Evolutionary conservation across 2,113 vertebrate genomes (phyloP).

Genomic region (Syngnathus scovelli): DNA sequence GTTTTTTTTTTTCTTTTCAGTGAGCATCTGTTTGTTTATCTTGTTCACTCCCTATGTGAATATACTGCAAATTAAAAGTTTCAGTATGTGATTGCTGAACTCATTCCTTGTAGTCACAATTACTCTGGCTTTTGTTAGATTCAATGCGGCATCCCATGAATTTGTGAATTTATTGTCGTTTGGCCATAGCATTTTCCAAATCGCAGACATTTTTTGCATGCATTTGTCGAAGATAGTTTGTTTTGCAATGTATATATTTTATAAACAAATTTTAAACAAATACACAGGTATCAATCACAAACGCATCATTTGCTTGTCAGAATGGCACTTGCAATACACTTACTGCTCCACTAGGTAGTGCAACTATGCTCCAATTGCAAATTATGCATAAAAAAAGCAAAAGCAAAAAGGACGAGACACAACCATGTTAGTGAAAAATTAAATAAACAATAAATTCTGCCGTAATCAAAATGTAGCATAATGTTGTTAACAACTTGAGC

Average conservation of each 20-base stretch:
- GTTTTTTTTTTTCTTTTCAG: slow-evolving; percentile 18
- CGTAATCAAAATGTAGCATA: not conserved
- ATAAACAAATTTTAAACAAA: no score
- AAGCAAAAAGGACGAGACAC: no score
- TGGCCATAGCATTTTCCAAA: not conserved
- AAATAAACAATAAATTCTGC: not conserved
- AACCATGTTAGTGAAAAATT: no score
- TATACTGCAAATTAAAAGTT: slow-evolving; percentile 54
- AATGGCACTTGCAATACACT: no score
- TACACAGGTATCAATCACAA: no score
- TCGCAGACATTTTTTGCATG: not conserved
- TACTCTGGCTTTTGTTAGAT: not conserved
- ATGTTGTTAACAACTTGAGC: not conserved
- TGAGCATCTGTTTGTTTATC: slow-evolving; percentile 19
- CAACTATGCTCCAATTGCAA: no score
- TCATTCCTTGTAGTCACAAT: not conserved
- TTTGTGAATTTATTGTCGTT: not conserved
- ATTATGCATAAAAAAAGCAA: no score
- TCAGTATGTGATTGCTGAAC: slow-evolving; percentile 8
- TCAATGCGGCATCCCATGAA: not conserved
- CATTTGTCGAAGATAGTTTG: not conserved
- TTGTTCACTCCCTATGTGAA: slow-evolving; percentile 43
- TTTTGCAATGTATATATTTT: no score
- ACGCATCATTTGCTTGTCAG: no score
- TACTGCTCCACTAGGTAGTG: no score